Evolutionary conservation across 2,888 invertebrate species (phyloP), one percentile per base, ranked within the genome.

Genomic region (Hypomecis atomaria): DNA sequence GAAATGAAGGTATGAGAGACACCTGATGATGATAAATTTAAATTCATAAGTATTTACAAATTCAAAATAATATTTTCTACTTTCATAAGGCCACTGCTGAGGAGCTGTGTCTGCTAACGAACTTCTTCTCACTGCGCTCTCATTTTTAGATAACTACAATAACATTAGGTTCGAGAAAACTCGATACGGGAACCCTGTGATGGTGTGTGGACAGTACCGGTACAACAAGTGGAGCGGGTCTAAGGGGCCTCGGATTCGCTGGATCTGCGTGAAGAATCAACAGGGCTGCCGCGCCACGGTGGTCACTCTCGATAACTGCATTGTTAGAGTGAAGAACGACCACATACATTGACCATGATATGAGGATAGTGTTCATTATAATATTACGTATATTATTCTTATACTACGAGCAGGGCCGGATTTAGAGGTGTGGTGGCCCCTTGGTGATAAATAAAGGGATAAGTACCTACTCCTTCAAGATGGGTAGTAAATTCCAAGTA

Each of bases 131-230:
- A 52, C n/a, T 13, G 40, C 10, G 11, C 9, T 54, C 42, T 34
- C 33, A 36, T 66, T 69, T 49, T 58, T 59, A 71, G 69, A 36
- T 36, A 49, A 40, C 47, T 6, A 23, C 34, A 54, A 55, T 47
- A 44, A 49, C n/a, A 7, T 69, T 47, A 59, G 63, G 13, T 84
- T 82, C 58, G 81, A 79, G 53, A 77, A 48, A 33, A 83, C 89
- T 3, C 83, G 88, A 5, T 86, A 61, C 53, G 90, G 90, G 0
- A 89, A 88, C 59, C 90, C 90, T 2, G 88, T 90, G 38, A 81
- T 90, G 45, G 78, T 84, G 5, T 67, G 80, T 4, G 86, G 86
- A 1, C 71, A 65, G 8, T 84, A 86, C 63, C 76, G 85, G n/a
- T 89, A 78, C 73, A 84, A 87, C 71, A 77, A 75, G 45, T 84